Evolutionary conservation across 2,888 invertebrate genomes (phyloP).

Genomic region (Tridacna crocea): DNA sequence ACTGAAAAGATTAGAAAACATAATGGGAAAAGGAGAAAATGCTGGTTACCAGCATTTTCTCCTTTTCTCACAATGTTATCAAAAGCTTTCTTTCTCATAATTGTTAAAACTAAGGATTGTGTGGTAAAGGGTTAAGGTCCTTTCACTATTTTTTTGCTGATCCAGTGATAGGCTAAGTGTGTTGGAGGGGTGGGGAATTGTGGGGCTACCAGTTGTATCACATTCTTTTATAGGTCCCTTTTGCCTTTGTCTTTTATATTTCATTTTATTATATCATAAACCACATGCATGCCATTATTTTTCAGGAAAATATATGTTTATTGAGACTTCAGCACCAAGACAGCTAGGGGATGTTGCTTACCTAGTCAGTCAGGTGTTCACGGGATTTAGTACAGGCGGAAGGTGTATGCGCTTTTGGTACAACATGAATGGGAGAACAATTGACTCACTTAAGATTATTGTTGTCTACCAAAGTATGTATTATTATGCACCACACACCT

Average conservation of each 20-base stretch:
- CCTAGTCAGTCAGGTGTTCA: conserved; percentile 69
- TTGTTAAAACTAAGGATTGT: too few species aligned
- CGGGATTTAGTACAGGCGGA: conserved; percentile 46
- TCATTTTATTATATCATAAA: not conserved
- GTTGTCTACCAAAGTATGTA: conserved; percentile 63
- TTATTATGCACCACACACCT: too few species aligned
- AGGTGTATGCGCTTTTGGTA: conserved; percentile 79
- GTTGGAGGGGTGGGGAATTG: not conserved
- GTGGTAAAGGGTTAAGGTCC: too few species aligned
- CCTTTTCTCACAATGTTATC: too few species aligned
- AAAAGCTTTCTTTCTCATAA: too few species aligned
- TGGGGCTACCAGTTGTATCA: not conserved
- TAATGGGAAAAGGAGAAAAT: too few species aligned
- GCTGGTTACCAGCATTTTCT: too few species aligned
- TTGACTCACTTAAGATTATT: conserved; percentile 73
- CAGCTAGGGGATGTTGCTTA: conserved; percentile 70
- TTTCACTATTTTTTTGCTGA: too few species aligned
- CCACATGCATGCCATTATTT: not conserved
- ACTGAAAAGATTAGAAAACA: too few species aligned
- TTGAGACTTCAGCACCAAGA: conserved; percentile 73
- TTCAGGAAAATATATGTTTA: conserved; percentile 77
- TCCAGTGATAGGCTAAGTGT: too few species aligned
- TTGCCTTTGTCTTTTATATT: too few species aligned
- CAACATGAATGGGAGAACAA: conserved; percentile 78
- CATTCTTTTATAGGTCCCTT: not conserved